Conservation (phyloP, 64 coral and sea anemone species). For the Pocillopora damicornis region DNA sequence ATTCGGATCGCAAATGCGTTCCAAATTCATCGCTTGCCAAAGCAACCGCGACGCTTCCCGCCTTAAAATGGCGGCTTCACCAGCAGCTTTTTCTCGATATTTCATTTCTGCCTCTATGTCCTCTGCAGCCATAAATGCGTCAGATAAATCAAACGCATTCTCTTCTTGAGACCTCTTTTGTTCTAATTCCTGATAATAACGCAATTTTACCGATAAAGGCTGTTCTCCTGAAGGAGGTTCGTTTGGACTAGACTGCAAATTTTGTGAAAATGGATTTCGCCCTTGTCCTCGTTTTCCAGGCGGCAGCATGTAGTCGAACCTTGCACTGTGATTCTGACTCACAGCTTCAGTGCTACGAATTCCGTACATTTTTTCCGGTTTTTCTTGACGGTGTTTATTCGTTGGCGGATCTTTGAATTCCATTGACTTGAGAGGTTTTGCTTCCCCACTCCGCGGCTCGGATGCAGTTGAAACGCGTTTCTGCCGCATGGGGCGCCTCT, state of each 20-base stretch:
- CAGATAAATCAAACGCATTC: constrained; percentile 45
- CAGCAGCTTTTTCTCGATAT: constrained; percentile 55
- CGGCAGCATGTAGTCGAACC: constrained; percentile 59
- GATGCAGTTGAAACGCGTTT: not conserved
- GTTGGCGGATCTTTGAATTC: not conserved
- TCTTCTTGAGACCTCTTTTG: constrained; percentile 16
- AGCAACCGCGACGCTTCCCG: constrained; percentile 70
- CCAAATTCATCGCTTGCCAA: constrained; percentile 79
- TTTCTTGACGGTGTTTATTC: too few species aligned
- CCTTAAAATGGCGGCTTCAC: constrained; percentile 65
- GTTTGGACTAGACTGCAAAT: too few species aligned
- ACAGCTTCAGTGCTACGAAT: constrained; percentile 9
- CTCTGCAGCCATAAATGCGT: constrained; percentile 41
- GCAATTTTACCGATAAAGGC: constrained; percentile 35
- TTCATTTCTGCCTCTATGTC: constrained; percentile 42
- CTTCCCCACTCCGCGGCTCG: not conserved
- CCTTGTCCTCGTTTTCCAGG: constrained; percentile 4
- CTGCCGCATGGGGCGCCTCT: constrained; percentile 6
- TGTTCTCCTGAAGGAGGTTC: not conserved
- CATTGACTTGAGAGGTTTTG: not conserved
- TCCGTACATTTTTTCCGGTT: not conserved
- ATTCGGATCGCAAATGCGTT: constrained; percentile 75
- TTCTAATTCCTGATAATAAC: constrained; percentile 38
- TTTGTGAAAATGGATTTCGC: not conserved
- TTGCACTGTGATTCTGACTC: constrained; percentile 12